phyloP scores from a whole-genome alignment of 2,797 vertebrate genomes.

The Otolemur crassicaudatus region DNA sequence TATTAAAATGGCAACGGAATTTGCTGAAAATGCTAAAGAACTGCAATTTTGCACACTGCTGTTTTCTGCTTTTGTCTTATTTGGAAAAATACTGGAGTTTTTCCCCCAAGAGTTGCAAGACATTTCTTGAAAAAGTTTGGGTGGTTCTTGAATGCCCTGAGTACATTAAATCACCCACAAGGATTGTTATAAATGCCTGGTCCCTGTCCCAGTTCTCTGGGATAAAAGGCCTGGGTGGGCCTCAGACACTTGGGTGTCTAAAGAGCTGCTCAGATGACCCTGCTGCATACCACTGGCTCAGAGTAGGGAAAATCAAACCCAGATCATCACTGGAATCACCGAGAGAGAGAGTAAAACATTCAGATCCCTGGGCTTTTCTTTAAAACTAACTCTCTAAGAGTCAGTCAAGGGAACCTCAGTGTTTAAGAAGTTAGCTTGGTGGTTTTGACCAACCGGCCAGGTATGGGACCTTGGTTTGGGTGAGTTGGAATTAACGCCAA shows the following conservation, averaged over 20 bases:
- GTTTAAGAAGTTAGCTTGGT: neutral
- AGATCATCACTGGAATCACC: neutral
- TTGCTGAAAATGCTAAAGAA: constrained; percentile 47
- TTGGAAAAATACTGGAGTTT: neutral
- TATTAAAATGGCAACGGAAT: constrained; percentile 33
- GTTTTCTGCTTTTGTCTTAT: constrained; percentile 30
- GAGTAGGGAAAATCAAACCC: neutral
- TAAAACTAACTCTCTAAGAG: neutral
- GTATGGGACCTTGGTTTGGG: neutral
- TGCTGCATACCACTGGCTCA: neutral
- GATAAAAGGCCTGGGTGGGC: neutral
- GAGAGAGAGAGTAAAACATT: neutral
- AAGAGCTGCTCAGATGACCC: neutral
- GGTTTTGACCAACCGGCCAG: neutral
- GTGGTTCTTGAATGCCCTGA: neutral
- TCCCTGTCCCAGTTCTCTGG: neutral
- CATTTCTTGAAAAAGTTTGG: constrained; percentile 22
- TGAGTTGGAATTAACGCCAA: neutral
- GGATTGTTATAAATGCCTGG: neutral
- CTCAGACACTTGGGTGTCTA: neutral
- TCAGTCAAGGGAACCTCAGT: neutral
- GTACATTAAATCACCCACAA: neutral
- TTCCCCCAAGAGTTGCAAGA: neutral
- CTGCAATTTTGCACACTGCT: neutral
- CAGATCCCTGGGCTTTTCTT: neutral